Evolutionary conservation across 2,113 vertebrate species (phyloP).

Genomic region (Microcebus tavaratra): DNA sequence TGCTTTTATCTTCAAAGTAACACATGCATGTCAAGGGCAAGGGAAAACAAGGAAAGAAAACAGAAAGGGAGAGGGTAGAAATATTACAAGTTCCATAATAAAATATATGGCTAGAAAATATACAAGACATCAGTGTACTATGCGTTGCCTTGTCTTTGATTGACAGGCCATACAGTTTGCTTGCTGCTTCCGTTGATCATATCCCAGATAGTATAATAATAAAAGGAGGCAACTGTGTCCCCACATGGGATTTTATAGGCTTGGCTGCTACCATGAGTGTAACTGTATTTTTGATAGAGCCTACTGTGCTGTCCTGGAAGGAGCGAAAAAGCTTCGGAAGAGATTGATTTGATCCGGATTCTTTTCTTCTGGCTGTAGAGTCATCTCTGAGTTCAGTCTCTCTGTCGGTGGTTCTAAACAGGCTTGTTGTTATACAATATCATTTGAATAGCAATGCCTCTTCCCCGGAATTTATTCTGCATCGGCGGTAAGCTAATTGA

Average conservation of each 20-base stretch:
- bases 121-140: accelerated
- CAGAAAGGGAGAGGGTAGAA: neutral
- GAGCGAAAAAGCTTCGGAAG: neutral
- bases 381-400: neutral
- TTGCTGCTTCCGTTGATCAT: neutral
- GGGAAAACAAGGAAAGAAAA: neutral
- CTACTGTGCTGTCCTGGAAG: accelerated
- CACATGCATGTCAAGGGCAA: neutral
- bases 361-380: neutral
- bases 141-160: neutral
- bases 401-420: neutral
- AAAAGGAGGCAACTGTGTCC: neutral
- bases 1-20: neutral
- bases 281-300: neutral
- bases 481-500: neutral
- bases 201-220: neutral
- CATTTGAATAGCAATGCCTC: neutral
- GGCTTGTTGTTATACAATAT: neutral
- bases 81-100: neutral
- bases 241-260: accelerated
- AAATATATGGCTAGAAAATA: neutral
- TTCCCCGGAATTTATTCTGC: neutral
- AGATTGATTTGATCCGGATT: neutral
- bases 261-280: neutral
- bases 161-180: neutral